Conservation (phyloP, 53 echinoderm and acorn worm species). For the Pentamera pediparva region DNA sequence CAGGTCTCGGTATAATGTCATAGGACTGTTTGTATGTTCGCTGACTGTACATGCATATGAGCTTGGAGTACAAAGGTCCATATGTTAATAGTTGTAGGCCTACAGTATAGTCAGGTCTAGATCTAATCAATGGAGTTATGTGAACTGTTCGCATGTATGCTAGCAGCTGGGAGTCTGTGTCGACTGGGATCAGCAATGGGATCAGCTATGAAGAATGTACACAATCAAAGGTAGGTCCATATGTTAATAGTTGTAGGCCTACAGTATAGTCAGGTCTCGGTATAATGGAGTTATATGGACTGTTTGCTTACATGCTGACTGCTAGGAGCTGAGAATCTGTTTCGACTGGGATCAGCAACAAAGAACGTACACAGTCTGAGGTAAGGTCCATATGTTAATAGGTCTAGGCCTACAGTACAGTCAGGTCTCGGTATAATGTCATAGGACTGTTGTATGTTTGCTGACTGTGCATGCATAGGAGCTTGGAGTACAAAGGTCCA, state of each 20-base stretch:
- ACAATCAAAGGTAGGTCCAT: conserved; percentile 70
- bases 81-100: no score
- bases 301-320: conserved; percentile 95
- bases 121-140: conserved; percentile 77
- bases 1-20: no score
- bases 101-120: conserved; percentile 67
- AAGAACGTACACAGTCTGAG: conserved; percentile 62
- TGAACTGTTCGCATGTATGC: conserved; percentile 94
- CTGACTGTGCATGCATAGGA: no score
- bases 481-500: conserved; percentile 56
- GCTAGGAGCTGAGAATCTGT: conserved; percentile 84
- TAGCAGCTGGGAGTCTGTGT: conserved; percentile 75
- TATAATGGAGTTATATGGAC: no score
- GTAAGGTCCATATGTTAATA: no score
- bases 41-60: no score
- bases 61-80: conserved; percentile 56
- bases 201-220: conserved; percentile 66
- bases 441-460: no score
- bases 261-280: no score
- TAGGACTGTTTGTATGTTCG: no score
- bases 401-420: no score
- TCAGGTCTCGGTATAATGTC: no score
- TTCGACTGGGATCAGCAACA: conserved; percentile 81
- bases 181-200: conserved; percentile 86
- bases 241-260: no score